Conservation (phyloP, 2,888 invertebrate genomes). For the Dynastes grantii region DNA sequence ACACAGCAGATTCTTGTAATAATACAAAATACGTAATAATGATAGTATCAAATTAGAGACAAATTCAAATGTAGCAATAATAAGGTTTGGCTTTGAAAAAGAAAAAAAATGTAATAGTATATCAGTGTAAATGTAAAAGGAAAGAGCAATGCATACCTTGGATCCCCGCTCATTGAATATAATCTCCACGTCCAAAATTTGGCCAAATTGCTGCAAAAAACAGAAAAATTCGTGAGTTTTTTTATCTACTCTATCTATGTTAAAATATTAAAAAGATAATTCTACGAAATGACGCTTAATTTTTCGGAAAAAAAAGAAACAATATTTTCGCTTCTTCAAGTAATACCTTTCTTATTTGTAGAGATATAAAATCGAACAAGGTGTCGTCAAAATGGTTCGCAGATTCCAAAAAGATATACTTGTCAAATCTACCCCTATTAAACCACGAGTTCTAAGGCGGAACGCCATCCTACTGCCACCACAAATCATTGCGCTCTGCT, state of each 20-base stretch:
- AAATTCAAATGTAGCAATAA: slow-evolving; percentile 51
- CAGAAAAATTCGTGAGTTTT: neutral
- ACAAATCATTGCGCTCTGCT: no score
- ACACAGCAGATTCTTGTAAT: slow-evolving; percentile 50
- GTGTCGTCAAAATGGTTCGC: no score
- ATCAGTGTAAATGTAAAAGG: slow-evolving; percentile 39
- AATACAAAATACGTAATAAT: slow-evolving; percentile 27
- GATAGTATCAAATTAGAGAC: slow-evolving; percentile 46
- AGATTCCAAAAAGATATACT: no score
- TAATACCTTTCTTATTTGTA: no score
- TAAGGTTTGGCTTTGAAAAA: slow-evolving; percentile 51
- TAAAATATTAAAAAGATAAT: no score
- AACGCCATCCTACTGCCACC: no score
- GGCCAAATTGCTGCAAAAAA: slow-evolving; percentile 92
- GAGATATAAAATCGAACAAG: no score
- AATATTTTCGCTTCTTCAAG: no score
- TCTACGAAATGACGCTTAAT: no score
- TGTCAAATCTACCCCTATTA: no score
- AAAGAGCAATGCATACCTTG: slow-evolving; percentile 85
- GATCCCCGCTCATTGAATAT: slow-evolving; percentile 99
- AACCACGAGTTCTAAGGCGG: no score
- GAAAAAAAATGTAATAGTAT: slow-evolving; percentile 52
- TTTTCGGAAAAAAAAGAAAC: no score
- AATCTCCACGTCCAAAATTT: slow-evolving; percentile 99
- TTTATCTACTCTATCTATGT: neutral